These are phyloP conservation scores for Hippopotamyrus pictus DNA, from an alignment of 2,797 vertebrate species.

Conservation along the genomic window DNA sequence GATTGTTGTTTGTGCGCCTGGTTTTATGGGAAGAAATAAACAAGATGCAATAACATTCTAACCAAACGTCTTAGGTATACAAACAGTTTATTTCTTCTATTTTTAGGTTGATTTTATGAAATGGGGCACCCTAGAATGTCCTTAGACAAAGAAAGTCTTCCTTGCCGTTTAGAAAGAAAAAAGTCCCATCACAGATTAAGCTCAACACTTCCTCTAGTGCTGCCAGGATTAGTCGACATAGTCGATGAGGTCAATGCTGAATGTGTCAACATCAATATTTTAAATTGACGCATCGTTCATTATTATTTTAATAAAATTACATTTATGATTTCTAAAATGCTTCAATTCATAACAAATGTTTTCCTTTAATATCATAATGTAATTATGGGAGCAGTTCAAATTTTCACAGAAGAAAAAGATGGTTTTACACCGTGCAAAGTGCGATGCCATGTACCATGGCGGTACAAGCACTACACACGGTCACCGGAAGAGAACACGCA, in stretches of 20 bases:
- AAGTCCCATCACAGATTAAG: background rate
- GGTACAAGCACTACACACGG: background rate
- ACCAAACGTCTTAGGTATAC: background rate
- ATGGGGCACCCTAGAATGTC: too few relatives aligned
- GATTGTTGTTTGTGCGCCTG: background rate
- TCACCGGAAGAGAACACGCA: background rate
- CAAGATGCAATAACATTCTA: background rate
- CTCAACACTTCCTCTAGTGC: background rate
- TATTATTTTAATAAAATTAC: background rate
- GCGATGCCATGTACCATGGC: background rate
- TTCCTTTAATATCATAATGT: background rate
- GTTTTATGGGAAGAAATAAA: background rate
- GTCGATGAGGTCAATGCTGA: background rate
- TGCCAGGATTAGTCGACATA: too few relatives aligned
- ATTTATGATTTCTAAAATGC: background rate
- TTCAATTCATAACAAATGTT: background rate
- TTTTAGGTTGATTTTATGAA: background rate
- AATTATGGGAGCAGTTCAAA: background rate
- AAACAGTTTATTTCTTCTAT: background rate
- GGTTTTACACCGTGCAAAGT: background rate
- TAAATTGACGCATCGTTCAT: background rate
- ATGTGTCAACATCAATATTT: background rate
- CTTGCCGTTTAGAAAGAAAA: background rate
- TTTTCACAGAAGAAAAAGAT: background rate
- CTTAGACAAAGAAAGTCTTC: background rate